These are phyloP conservation scores for Notothenia rossii DNA, from an alignment of 2,113 vertebrate genomes.

Conservation along the genomic window DNA sequence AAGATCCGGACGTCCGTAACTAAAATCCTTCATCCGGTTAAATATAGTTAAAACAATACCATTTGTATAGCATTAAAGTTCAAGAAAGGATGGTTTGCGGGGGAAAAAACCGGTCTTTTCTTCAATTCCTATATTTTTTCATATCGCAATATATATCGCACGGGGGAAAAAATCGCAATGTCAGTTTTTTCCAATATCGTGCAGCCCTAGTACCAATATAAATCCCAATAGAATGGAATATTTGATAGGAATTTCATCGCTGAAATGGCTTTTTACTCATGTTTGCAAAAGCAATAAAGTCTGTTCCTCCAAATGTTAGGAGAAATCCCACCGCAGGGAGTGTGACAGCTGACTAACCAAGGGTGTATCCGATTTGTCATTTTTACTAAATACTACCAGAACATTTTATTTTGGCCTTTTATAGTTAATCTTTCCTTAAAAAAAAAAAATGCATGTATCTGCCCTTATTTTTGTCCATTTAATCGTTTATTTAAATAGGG, in stretches of 20 bases:
- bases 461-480: not conserved
- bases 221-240: not conserved
- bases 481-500: too few relatives aligned
- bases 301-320: not conserved
- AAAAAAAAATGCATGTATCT: not conserved
- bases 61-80: too few relatives aligned
- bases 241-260: not conserved
- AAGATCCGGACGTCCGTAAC: too few relatives aligned
- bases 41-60: too few relatives aligned
- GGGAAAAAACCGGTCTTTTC: too few relatives aligned
- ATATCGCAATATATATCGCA: too few relatives aligned
- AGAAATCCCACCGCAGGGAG: not conserved
- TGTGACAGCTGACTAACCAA: not conserved
- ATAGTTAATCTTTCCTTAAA: not conserved
- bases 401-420: not conserved
- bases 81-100: too few relatives aligned
- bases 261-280: not conserved
- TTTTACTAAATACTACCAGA: not conserved
- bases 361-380: not conserved
- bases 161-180: too few relatives aligned
- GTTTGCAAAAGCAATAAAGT: not conserved
- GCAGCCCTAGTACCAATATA: not conserved
- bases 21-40: too few relatives aligned
- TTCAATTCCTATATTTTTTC: too few relatives aligned
- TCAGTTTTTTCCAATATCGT: too few relatives aligned